A percentile compares a stretch with the other conserved stretches of the same genome.
phyloP scores from a whole-genome alignment of 2,113 vertebrate genomes.

The Catharus bicknelli region DNA sequence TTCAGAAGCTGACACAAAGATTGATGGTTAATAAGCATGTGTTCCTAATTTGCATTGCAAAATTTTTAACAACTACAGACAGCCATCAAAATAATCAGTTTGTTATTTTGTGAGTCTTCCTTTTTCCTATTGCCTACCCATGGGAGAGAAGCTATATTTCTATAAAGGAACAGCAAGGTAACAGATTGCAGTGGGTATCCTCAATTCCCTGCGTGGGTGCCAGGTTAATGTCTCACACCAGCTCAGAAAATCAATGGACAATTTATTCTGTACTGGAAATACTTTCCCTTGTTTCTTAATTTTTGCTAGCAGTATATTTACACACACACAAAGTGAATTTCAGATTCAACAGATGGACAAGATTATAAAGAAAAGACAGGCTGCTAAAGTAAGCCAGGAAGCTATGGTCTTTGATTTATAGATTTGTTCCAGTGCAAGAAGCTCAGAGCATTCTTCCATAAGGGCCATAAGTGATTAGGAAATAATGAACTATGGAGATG shows the following conservation, averaged over 20 bases:
- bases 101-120: background rate
- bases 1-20: constrained; percentile 36
- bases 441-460: constrained; percentile 27
- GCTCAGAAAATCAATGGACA: background rate
- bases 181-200: background rate
- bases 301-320: background rate
- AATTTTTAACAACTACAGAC: background rate
- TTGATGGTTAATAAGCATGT: constrained; percentile 35
- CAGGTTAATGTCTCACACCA: background rate
- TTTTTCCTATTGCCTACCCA: background rate
- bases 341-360: background rate
- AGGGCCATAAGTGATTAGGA: constrained; percentile 53
- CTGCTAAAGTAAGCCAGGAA: constrained; percentile 5
- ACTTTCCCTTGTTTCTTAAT: background rate
- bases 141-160: background rate
- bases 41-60: constrained; percentile 31
- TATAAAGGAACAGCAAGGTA: background rate
- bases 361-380: background rate
- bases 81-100: constrained; percentile 17
- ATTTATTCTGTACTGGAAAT: background rate
- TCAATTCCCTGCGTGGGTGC: background rate
- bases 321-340: background rate
- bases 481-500: constrained; percentile 58
- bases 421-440: constrained; percentile 49
- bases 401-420: constrained; percentile 56